These are phyloP conservation scores for Percopsis omiscomaycus DNA, from an alignment of 2,797 vertebrate genomes.

Conservation along the genomic window DNA sequence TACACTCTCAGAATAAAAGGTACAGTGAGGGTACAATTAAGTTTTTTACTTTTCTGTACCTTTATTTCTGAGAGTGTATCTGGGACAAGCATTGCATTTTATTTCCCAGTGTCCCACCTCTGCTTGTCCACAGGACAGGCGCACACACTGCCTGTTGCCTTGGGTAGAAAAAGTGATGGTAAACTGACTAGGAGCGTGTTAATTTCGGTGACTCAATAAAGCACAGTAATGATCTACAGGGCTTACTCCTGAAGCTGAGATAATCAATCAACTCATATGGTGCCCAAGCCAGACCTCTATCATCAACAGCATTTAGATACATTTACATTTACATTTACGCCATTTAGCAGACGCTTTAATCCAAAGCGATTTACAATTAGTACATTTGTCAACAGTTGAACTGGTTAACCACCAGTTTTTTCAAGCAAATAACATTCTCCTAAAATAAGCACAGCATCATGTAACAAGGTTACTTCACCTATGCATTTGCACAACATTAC, in stretches of 20 bases:
- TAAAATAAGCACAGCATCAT: too few relatives aligned
- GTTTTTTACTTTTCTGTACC: background rate
- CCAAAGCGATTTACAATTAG: too few relatives aligned
- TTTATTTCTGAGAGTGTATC: conserved; percentile 12
- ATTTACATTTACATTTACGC: background rate
- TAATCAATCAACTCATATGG: conserved; percentile 50
- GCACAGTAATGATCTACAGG: conserved; percentile 31
- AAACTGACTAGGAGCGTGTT: conserved; percentile 35
- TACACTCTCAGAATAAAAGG: background rate
- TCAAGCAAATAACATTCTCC: too few relatives aligned
- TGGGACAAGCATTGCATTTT: background rate
- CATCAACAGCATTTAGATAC: conserved; percentile 14
- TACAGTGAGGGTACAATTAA: too few relatives aligned
- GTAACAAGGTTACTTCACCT: too few relatives aligned
- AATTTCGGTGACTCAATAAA: conserved; percentile 63
- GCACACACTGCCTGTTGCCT: conserved; percentile 3
- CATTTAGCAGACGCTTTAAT: too few relatives aligned
- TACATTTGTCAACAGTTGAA: too few relatives aligned
- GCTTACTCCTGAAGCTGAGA: conserved; percentile 39
- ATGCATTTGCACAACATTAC: too few relatives aligned
- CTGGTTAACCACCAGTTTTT: too few relatives aligned
- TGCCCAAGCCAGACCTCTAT: conserved; percentile 25
- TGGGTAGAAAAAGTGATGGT: conserved; percentile 41
- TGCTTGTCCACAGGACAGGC: background rate
- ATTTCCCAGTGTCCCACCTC: background rate